Conservation (phyloP, 92 coral and sea anemone species). For the Heteractis magnifica region DNA sequence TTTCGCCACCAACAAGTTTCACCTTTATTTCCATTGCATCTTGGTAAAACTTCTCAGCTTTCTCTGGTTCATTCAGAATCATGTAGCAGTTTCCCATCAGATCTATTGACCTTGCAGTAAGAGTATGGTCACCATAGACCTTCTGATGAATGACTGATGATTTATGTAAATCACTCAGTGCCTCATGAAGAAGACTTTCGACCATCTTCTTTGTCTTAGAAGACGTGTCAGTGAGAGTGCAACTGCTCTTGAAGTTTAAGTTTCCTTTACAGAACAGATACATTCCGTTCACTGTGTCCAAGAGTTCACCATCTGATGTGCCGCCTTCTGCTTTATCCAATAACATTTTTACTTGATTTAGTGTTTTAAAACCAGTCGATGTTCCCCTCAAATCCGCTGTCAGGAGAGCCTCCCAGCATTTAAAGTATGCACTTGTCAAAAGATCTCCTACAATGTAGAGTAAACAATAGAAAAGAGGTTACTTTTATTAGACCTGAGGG, state of each 20-base stretch:
- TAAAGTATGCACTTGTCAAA: slow-evolving; percentile 45
- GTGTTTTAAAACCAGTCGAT: slow-evolving; percentile 3
- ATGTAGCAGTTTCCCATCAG: slow-evolving; percentile 54
- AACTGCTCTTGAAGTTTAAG: slow-evolving; percentile 7
- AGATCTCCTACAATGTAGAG: slow-evolving; percentile 11
- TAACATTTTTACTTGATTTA: slow-evolving; percentile 4
- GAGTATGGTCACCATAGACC: slow-evolving; percentile 19
- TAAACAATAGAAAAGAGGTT: too few relatives aligned
- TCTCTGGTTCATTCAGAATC: background rate
- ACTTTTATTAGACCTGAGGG: too few relatives aligned
- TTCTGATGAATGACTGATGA: slow-evolving; percentile 18
- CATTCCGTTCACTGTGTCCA: slow-evolving; percentile 30
- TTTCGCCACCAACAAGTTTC: slow-evolving; percentile 30
- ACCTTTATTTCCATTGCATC: slow-evolving; percentile 30
- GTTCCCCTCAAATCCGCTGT: slow-evolving; percentile 48
- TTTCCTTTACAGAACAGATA: slow-evolving; percentile 37
- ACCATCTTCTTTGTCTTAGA: background rate
- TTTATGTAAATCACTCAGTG: slow-evolving; percentile 7
- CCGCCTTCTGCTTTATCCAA: slow-evolving; percentile 34
- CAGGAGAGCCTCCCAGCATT: slow-evolving; percentile 61
- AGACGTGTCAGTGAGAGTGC: background rate
- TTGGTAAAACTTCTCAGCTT: slow-evolving; percentile 29
- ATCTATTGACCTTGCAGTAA: slow-evolving; percentile 50
- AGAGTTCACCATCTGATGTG: background rate
- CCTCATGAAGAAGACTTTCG: background rate